These are phyloP conservation scores for Astyanax mexicanus DNA, from an alignment of 2,797 vertebrate genomes.

Conservation along the genomic window DNA sequence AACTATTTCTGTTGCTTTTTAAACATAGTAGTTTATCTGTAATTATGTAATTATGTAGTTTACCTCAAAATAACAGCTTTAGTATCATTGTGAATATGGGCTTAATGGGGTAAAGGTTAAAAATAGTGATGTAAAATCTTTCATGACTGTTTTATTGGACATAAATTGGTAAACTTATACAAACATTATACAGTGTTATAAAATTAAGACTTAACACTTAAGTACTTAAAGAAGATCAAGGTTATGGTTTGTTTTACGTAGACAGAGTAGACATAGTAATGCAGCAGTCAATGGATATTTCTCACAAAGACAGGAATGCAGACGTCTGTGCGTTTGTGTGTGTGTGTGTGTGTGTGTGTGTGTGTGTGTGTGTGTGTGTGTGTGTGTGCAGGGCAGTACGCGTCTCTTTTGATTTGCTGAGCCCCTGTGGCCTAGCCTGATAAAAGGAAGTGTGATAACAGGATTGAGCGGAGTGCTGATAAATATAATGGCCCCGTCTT, in stretches of 20 bases:
- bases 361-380: background rate
- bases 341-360: background rate
- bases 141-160: too few relatives aligned
- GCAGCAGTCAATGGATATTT: background rate
- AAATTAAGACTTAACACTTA: too few relatives aligned
- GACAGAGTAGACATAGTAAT: background rate
- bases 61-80: too few relatives aligned
- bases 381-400: slow-evolving; percentile 15
- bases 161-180: too few relatives aligned
- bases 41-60: too few relatives aligned
- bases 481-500: slow-evolving; percentile 32
- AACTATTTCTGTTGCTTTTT: too few relatives aligned
- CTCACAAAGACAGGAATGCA: slow-evolving; percentile 2
- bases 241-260: background rate
- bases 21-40: too few relatives aligned
- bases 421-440: slow-evolving; percentile 36
- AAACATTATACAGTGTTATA: too few relatives aligned
- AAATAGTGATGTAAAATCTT: too few relatives aligned
- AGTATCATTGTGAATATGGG: too few relatives aligned
- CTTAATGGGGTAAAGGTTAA: too few relatives aligned
- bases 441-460: slow-evolving; percentile 47
- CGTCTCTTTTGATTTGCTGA: slow-evolving; percentile 32
- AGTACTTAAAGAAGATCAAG: too few relatives aligned
- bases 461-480: slow-evolving; percentile 42
- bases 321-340: background rate